phyloP scores from a whole-genome alignment of 2,113 vertebrate genomes.

The Pandion haliaetus region DNA sequence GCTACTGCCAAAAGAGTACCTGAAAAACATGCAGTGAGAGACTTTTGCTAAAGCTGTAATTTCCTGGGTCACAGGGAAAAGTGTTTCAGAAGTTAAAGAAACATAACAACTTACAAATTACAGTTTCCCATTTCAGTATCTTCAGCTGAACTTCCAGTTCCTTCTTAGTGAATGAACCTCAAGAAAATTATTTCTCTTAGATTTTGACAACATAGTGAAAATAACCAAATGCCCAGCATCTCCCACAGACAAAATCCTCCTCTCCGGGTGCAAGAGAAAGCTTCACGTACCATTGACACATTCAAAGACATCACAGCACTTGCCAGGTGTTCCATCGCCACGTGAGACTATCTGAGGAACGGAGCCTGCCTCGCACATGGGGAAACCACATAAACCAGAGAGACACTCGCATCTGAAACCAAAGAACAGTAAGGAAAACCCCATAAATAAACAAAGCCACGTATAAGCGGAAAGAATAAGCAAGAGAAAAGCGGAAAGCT shows the following conservation, averaged over 20 bases:
- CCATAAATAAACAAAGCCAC: constrained; percentile 61
- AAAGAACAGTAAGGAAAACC: constrained; percentile 71
- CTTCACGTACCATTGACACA: constrained; percentile 87
- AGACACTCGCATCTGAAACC: constrained; percentile 89
- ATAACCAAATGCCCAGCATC: neutral
- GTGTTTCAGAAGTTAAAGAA: neutral
- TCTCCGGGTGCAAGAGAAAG: constrained; percentile 43
- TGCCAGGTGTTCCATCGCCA: constrained; percentile 87
- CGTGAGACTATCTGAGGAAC: constrained; percentile 83
- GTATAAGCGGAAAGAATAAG: constrained; percentile 7
- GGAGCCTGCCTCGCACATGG: constrained; percentile 84
- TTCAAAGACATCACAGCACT: constrained; percentile 90
- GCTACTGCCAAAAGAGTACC: neutral
- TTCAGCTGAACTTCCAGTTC: neutral
- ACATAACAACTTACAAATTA: neutral
- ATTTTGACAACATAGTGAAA: neutral
- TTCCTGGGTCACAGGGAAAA: neutral
- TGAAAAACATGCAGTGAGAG: neutral
- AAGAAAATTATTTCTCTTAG: neutral
- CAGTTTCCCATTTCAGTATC: neutral
- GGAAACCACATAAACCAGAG: constrained; percentile 83
- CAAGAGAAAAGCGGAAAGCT: neutral
- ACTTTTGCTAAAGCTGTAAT: neutral
- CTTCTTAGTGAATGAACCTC: neutral
- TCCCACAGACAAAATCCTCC: neutral